Evolutionary conservation across 2,888 invertebrate genomes (phyloP).

Genomic region (Neoascia interrupta): DNA sequence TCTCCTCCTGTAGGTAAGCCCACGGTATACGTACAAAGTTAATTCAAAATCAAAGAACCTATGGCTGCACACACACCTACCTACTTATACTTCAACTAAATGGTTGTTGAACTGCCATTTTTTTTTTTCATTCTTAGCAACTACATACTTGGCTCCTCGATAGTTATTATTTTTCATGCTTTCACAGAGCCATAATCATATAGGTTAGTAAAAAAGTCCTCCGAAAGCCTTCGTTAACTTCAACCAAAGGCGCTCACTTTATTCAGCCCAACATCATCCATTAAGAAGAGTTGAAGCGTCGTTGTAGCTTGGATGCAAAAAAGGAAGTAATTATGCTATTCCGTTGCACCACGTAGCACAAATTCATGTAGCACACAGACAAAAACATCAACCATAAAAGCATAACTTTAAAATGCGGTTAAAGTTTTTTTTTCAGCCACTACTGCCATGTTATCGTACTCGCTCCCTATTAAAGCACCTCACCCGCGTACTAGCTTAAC

Average conservation of each 20-base stretch:
- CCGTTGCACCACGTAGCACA: conserved; percentile 54
- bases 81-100: conserved; percentile 58
- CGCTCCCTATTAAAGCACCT: background rate
- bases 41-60: too few species aligned
- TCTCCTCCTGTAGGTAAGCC: too few species aligned
- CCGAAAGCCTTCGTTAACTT: conserved; percentile 55
- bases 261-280: conserved; percentile 43
- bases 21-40: too few species aligned
- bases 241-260: conserved; percentile 59
- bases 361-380: conserved; percentile 30
- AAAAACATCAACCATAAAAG: conserved; percentile 23
- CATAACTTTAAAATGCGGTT: conserved; percentile 57
- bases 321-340: conserved; percentile 68
- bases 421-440: conserved; percentile 26
- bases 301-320: background rate
- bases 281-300: conserved; percentile 50
- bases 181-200: conserved; percentile 37
- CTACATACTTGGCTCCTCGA: conserved; percentile 12
- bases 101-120: conserved; percentile 67
- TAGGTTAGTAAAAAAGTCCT: conserved; percentile 7
- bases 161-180: conserved; percentile 67
- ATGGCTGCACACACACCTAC: too few species aligned
- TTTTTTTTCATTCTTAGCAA: conserved; percentile 3
- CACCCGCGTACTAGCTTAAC: too few species aligned
- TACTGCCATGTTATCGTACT: background rate